Evolutionary conservation across 2,888 invertebrate genomes (phyloP), one percentile per base, ranked within the genome.

Genomic region (Linyphia triangularis): DNA sequence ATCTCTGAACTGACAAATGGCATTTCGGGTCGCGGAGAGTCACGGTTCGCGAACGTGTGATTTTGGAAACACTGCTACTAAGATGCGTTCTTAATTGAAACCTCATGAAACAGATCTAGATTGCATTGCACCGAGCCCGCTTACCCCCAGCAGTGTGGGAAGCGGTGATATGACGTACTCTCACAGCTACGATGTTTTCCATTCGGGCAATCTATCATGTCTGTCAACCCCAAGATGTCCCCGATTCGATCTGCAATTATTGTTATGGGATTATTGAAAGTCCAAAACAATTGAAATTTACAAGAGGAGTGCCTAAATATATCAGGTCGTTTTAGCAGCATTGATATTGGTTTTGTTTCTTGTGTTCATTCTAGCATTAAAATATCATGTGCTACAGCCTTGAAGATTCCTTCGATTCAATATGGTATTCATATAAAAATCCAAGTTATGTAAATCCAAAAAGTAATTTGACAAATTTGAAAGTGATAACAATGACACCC

Each of bases 51-150:
- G 59, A 78, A 40, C 61, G 79, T 73, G 10, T 79, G 85, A 79
- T 79, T 79, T 79, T 57, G 63, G 63, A 73, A 83, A 57, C 61
- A 22, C 61, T 59, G 79, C 85, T 61, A 86, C 85, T 79, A 40
- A 61, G 70, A 85, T 85, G 78, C 78, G 78, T 85, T 51, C 85
- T 86, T 86, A 86, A 86, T 86, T 86, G 85, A 86, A 86, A 79
- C 85, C 79, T 79, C 73, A 86, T 86, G 85, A 85, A 78, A 85
- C 85, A 78, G 69, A 86, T 79, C 85, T 65, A 79, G 85, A 79
- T 86, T 79, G 73, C 85, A 78, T 59, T 61, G 72, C 37, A 30
- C 7, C 24, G 24, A 30, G 51, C 22, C 67, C 30, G 57, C 61
- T 69, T 72, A 59, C 70, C 79, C 85, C 79, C 79, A 30, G 28